Conservation (phyloP, 2,113 vertebrate species). For the Aepyceros melampus region DNA sequence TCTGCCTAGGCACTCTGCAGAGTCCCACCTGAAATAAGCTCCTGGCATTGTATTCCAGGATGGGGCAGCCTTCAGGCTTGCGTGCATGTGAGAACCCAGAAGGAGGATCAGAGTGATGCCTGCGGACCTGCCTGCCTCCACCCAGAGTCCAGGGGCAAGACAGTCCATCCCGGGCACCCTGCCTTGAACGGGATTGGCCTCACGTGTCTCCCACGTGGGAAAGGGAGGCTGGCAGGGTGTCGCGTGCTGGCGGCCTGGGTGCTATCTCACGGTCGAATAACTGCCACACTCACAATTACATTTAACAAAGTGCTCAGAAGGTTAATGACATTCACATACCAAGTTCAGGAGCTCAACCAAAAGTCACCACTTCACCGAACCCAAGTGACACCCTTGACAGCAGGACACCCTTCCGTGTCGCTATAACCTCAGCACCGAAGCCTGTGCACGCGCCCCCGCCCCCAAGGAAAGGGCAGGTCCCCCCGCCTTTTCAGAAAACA, state of each 20-base stretch:
- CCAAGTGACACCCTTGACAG: not conserved
- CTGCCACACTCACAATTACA: not conserved
- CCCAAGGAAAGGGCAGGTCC: not conserved
- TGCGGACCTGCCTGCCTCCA: not conserved
- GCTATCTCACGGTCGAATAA: not conserved
- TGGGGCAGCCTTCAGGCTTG: not conserved
- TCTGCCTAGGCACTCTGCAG: not conserved
- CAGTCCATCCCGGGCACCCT: fast-evolving
- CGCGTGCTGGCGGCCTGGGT: not conserved
- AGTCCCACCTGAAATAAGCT: not conserved
- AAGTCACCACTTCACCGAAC: not conserved
- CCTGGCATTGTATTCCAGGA: not conserved
- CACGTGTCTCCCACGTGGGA: not conserved
- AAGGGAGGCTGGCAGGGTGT: not conserved
- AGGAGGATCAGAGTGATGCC: not conserved
- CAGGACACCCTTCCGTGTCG: not conserved
- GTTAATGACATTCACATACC: not conserved
- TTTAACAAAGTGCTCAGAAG: not conserved
- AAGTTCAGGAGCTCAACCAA: not conserved
- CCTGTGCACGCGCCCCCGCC: not conserved
- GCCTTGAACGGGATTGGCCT: not conserved
- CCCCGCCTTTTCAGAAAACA: not conserved
- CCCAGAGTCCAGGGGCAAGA: not conserved
- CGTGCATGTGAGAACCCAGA: not conserved
- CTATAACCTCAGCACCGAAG: not conserved